Base-by-base conservation (phyloP, 2,888 invertebrate genomes). In the Lasioglossum lativentre region DNA sequence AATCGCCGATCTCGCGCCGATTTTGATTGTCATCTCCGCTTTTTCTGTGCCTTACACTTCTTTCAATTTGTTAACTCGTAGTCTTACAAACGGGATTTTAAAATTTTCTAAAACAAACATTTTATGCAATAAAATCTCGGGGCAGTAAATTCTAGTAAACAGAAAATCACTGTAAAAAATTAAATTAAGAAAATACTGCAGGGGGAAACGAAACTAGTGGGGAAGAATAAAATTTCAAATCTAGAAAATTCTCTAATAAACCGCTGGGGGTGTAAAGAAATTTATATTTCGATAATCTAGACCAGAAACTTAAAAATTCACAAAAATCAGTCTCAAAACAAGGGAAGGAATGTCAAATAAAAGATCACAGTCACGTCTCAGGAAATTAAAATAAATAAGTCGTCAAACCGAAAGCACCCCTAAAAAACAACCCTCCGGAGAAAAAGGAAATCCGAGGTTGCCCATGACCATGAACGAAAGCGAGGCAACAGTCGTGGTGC, bases 21-120 rank as follows among this genome's bases (percentile, higher is more conserved):
- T 52, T 47, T 27, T 56, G 72, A 75, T 73, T 73, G 85, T 79
- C 82, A 47, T 12, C 2, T 16, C 68, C 52, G 40, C 38, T 16
- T 16, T 16, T n/a, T 27, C 19, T 6, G 12, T 14, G 56, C 38
- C 23, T 45, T 10, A 19, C 63, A 1, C 42, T 38, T 42, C 38
- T 59, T 27, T 14, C 42, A 2, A 30, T 6, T 47, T 38, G 4
- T 23, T 4, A 14, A 16, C 52, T 23, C 2, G 2, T 40, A 5
- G 38, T 47, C 47, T 6, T 19, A 6, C 1, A 19, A 23, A 52
- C 52, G 23, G 1, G 4, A 27, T 27, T 27, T 12, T 27, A 1
- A 4, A 59, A 59, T 59, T 10, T 47, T 47, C 47, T 47, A 34
- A 34, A 34, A 34, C 34, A 34, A 19, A 47, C 47, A 47, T 6